phyloP scores from a whole-genome alignment of 2,797 vertebrate genomes.

The Galago senegalensis region DNA sequence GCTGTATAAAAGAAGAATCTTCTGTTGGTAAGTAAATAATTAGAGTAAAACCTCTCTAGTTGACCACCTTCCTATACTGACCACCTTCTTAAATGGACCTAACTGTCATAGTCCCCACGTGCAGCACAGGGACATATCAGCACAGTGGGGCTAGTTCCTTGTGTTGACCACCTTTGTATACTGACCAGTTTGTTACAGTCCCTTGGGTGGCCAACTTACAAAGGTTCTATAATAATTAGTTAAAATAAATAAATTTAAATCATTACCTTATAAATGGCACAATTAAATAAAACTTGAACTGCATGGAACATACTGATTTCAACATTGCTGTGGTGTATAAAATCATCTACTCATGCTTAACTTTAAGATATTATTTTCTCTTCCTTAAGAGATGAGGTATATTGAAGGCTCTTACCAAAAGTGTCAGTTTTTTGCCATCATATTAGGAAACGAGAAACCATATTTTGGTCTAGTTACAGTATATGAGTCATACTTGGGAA shows the following conservation, averaged over 20 bases:
- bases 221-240: neutral
- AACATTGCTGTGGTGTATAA: neutral
- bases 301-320: neutral
- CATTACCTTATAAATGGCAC: neutral
- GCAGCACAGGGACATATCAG: too few species aligned
- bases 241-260: neutral
- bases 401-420: neutral
- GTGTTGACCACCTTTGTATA: too few species aligned
- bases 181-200: too few species aligned
- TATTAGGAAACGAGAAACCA: neutral
- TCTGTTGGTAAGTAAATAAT: neutral
- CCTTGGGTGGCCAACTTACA: too few species aligned
- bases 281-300: conserved; percentile 3
- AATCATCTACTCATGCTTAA: neutral
- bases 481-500: neutral
- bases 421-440: neutral
- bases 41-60: too few species aligned
- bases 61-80: too few species aligned
- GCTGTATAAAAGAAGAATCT: neutral
- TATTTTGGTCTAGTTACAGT: neutral
- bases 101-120: too few species aligned
- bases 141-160: too few species aligned
- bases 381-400: neutral
- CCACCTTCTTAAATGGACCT: too few species aligned
- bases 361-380: neutral